Conservation (phyloP, 2,888 invertebrate genomes). For the Tubulanus polymorphus region DNA sequence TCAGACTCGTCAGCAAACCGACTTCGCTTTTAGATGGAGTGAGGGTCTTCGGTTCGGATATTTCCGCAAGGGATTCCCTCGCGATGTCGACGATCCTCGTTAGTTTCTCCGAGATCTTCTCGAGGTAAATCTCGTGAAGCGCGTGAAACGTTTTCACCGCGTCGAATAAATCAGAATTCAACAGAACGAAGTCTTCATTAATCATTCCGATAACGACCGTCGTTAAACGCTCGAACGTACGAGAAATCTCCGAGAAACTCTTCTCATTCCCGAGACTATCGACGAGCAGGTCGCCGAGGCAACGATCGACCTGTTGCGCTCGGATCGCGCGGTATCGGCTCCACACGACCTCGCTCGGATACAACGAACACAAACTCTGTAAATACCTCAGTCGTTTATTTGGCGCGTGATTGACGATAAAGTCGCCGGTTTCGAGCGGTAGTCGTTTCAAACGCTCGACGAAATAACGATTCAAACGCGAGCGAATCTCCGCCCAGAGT, state of each 20-base stretch:
- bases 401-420: constrained; percentile 25
- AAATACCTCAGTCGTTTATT: constrained; percentile 34
- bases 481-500: constrained; percentile 34
- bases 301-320: constrained; percentile 35
- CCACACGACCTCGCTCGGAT: constrained; percentile 40
- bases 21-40: constrained; percentile 12
- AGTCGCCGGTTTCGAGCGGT: constrained; percentile 23
- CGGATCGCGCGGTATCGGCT: constrained; percentile 26
- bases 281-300: constrained; percentile 25
- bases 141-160: constrained; percentile 35
- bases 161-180: constrained; percentile 41
- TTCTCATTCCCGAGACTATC: constrained; percentile 24
- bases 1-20: constrained; percentile 26
- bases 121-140: constrained; percentile 42
- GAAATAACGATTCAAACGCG: constrained; percentile 28
- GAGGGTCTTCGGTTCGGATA: constrained; percentile 34
- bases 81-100: constrained; percentile 36
- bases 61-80: too few species aligned
- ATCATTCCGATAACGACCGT: constrained; percentile 42
- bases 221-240: constrained; percentile 31
- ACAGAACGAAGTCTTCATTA: constrained; percentile 41
- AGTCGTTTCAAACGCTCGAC: constrained; percentile 32
- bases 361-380: constrained; percentile 39
- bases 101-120: constrained; percentile 45
- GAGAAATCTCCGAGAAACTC: constrained; percentile 30